Percentiles rank a stretch among this genome's conserved stretches.
phyloP scores from a whole-genome alignment of 2,113 vertebrate genomes.

The Montifringilla adamsi region DNA sequence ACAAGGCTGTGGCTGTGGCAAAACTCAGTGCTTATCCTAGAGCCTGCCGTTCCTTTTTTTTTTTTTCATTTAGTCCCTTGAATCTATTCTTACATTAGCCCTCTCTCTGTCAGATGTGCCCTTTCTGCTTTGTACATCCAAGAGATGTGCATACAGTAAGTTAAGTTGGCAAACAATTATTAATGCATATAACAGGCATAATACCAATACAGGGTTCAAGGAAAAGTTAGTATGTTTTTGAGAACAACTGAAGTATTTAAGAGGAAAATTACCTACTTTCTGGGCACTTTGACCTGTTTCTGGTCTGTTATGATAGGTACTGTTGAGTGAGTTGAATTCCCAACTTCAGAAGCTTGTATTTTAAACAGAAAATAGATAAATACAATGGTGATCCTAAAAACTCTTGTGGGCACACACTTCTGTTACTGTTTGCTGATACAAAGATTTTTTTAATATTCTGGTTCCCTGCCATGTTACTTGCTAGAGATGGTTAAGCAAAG shows the following conservation, averaged over 20 bases:
- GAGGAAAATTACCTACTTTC: background rate
- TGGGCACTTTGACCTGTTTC: background rate
- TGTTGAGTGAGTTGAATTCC: background rate
- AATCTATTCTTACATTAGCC: background rate
- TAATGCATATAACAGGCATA: background rate
- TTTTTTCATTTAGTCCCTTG: background rate
- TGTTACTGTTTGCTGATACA: background rate
- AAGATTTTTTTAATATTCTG: background rate
- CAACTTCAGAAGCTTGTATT: background rate
- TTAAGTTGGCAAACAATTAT: background rate
- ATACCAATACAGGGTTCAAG: background rate
- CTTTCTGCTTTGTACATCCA: background rate
- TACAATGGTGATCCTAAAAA: background rate
- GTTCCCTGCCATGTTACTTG: background rate
- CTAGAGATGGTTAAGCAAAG: background rate
- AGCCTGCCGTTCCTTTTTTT: background rate
- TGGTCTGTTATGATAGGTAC: background rate
- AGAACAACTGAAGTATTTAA: background rate
- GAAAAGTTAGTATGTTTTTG: background rate
- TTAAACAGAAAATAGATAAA: background rate
- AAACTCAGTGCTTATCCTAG: background rate
- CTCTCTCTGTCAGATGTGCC: background rate
- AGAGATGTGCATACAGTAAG: background rate
- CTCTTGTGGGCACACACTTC: background rate
- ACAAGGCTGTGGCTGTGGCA: background rate